A percentile compares a stretch with the other conserved stretches of the same genome.
Conservation (phyloP, 2,113 vertebrate species). For the Sula dactylatra region DNA sequence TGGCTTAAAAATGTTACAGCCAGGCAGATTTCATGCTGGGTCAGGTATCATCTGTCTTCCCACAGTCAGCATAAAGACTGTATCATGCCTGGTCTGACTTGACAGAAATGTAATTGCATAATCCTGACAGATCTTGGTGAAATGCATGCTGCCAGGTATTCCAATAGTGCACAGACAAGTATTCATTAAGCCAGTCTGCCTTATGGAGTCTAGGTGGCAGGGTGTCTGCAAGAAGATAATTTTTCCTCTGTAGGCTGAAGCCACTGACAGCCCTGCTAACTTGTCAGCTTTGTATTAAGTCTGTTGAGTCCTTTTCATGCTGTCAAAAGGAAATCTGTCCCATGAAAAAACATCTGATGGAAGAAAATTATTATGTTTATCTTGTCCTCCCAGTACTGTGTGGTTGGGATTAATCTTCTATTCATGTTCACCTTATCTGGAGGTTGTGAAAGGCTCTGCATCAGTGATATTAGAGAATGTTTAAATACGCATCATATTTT, state of each 20-base stretch:
- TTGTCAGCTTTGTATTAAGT: conserved; percentile 3
- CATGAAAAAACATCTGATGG: neutral
- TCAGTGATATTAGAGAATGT: neutral
- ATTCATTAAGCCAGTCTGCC: neutral
- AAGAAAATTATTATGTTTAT: neutral
- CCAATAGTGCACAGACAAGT: neutral
- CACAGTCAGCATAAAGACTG: conserved; percentile 4
- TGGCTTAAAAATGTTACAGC: neutral
- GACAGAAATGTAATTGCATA: neutral
- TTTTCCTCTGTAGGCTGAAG: neutral
- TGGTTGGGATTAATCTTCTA: neutral
- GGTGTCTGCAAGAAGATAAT: neutral
- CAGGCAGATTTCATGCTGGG: conserved; percentile 8
- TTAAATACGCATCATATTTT: neutral
- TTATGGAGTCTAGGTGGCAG: neutral
- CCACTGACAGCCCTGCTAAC: neutral
- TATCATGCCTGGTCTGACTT: neutral
- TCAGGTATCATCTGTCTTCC: neutral
- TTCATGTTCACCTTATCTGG: neutral
- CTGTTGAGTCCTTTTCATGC: neutral
- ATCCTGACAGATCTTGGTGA: neutral
- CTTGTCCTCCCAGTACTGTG: neutral
- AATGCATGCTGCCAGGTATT: neutral
- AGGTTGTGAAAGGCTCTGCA: neutral
- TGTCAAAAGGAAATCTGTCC: neutral